phyloP scores from a whole-genome alignment of 2,888 invertebrate genomes.

The Pimpla rufipes region DNA sequence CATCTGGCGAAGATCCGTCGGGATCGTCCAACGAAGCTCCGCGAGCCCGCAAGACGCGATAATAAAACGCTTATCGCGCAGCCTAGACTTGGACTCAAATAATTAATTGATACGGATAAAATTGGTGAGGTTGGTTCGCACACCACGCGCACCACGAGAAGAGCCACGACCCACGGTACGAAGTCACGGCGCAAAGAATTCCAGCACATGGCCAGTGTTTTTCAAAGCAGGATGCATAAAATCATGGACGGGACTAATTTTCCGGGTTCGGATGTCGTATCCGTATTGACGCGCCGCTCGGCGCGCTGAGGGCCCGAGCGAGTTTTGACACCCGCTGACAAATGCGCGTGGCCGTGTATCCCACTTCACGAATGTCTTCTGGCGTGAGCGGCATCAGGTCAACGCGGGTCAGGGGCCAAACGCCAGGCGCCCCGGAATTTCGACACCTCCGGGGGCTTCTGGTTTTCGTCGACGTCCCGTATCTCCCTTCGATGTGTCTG shows the following conservation, averaged over 20 bases:
- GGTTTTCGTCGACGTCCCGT: slow-evolving; percentile 75
- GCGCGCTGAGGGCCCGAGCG: slow-evolving; percentile 52
- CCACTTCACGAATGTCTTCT: slow-evolving; percentile 41
- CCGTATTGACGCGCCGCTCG: slow-evolving; percentile 32
- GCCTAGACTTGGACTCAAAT: slow-evolving; percentile 44
- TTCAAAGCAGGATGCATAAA: slow-evolving; percentile 80
- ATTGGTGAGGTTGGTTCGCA: slow-evolving; percentile 59
- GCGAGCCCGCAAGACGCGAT: slow-evolving; percentile 37
- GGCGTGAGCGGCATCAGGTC: slow-evolving; percentile 67
- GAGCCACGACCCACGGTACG: background rate
- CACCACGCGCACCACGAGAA: slow-evolving; percentile 18
- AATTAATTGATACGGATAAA: slow-evolving; percentile 61
- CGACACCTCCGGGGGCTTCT: slow-evolving; percentile 72
- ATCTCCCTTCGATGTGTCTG: slow-evolving; percentile 51
- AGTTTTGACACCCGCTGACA: slow-evolving; percentile 81
- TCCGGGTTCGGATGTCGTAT: slow-evolving; percentile 72
- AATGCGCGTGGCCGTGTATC: slow-evolving; percentile 71
- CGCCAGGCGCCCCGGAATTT: slow-evolving; percentile 77
- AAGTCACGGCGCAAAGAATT: background rate
- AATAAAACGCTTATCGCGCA: slow-evolving; percentile 57
- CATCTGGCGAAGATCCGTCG: slow-evolving; percentile 78
- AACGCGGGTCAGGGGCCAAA: slow-evolving; percentile 73
- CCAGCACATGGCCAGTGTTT: slow-evolving; percentile 39
- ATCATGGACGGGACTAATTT: slow-evolving; percentile 81
- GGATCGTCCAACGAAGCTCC: slow-evolving; percentile 49